Evolutionary conservation across 2,797 vertebrate genomes (phyloP).

Genomic region (Hippoglossus hippoglossus): DNA sequence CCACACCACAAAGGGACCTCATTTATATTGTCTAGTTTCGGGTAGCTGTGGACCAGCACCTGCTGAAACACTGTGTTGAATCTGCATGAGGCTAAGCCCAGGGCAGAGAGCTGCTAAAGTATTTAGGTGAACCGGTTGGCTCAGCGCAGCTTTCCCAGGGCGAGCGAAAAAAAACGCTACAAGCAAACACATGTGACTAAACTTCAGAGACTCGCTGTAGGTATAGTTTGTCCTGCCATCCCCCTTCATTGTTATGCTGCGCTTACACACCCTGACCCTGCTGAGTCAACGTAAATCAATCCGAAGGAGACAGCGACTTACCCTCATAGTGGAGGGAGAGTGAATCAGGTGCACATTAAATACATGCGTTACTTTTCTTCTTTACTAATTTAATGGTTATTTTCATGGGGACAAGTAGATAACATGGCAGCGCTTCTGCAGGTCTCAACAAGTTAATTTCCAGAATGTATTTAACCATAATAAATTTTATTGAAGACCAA

Average conservation of each 20-base stretch:
- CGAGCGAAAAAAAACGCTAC: neutral
- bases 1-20: slow-evolving; percentile 32
- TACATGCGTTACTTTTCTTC: neutral
- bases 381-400: neutral
- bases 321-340: neutral
- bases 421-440: too few species aligned
- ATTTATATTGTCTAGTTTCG: slow-evolving; percentile 46
- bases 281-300: neutral
- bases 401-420: neutral
- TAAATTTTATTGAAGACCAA: too few species aligned
- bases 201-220: slow-evolving; percentile 9
- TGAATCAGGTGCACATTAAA: neutral
- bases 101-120: slow-evolving; percentile 26
- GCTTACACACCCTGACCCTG: neutral
- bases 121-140: slow-evolving; percentile 38
- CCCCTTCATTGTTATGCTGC: neutral
- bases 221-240: slow-evolving; percentile 4
- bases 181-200: slow-evolving; percentile 14
- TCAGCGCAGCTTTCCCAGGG: neutral
- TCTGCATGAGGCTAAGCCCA: slow-evolving; percentile 34
- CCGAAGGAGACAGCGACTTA: neutral
- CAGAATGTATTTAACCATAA: too few species aligned
- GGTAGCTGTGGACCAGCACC: slow-evolving; percentile 9
- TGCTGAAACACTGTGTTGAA: slow-evolving; percentile 24
- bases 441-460: too few species aligned